These are phyloP conservation scores for Andrena flavipes DNA, from an alignment of 2,888 invertebrate species.

Conservation along the genomic window DNA sequence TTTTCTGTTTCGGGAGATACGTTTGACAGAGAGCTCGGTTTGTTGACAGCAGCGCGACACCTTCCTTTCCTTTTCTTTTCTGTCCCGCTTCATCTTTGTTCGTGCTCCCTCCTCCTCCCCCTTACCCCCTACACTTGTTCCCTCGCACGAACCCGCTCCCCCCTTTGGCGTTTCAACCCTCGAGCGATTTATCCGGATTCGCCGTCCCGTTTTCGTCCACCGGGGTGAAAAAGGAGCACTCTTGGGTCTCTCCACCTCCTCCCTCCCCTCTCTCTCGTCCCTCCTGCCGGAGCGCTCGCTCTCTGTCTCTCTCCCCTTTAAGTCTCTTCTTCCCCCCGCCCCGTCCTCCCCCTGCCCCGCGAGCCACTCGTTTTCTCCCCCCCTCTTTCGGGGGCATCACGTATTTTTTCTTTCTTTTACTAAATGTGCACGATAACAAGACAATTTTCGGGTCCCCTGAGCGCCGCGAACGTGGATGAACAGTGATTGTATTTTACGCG, in stretches of 20 bases:
- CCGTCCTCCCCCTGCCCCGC: constrained; percentile 9
- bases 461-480: constrained; percentile 45
- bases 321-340: constrained; percentile 1
- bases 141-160: background rate
- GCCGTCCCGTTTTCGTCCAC: no score
- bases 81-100: constrained; percentile 9
- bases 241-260: background rate
- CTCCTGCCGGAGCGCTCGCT: background rate
- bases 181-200: background rate
- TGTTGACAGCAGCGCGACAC: constrained; percentile 57
- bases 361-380: constrained; percentile 35
- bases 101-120: background rate
- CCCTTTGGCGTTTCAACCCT: background rate
- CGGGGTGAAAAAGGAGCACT: no score
- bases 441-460: constrained; percentile 32
- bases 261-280: constrained; percentile 1
- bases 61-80: constrained; percentile 23
- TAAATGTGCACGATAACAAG: constrained; percentile 61
- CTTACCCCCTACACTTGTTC: constrained; percentile 19
- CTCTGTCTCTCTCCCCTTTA: constrained; percentile 2
- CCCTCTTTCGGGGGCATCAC: constrained; percentile 36
- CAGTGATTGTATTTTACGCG: constrained; percentile 35
- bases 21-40: constrained; percentile 41
- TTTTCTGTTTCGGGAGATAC: constrained; percentile 3
- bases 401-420: constrained; percentile 52